phyloP scores from a whole-genome alignment of 2,113 vertebrate genomes.

The Solea solea region DNA sequence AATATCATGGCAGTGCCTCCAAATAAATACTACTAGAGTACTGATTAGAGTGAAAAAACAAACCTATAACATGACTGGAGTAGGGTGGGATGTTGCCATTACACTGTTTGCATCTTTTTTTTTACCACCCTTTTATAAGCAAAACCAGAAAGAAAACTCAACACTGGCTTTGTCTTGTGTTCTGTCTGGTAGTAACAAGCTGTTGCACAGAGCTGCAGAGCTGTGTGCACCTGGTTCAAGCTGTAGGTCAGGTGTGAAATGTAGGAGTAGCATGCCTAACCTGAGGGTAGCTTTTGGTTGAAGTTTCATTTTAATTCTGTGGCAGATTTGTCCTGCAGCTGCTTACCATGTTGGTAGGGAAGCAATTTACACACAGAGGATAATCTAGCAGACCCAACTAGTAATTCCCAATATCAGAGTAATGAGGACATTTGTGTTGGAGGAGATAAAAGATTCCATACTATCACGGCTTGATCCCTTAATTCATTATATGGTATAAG shows the following conservation, averaged over 20 bases:
- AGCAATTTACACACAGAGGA: background rate
- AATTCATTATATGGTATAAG: constrained; percentile 46
- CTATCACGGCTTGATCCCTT: constrained; percentile 42
- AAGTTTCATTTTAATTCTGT: background rate
- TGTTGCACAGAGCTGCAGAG: background rate
- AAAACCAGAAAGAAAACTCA: too few relatives aligned
- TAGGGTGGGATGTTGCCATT: constrained; percentile 27
- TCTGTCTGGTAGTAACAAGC: background rate
- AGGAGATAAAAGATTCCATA: too few relatives aligned
- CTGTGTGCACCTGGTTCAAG: constrained; percentile 23
- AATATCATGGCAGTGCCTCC: too few relatives aligned
- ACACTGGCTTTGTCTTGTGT: background rate
- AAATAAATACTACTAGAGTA: too few relatives aligned
- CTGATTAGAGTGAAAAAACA: too few relatives aligned
- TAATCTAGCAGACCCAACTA: background rate
- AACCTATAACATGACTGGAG: background rate
- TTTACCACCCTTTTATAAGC: background rate
- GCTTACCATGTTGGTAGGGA: background rate
- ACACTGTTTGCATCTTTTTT: constrained; percentile 45
- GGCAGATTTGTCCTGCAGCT: background rate
- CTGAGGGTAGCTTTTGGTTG: background rate
- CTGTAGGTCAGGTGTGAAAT: constrained; percentile 55
- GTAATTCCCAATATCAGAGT: background rate
- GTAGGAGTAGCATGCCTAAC: constrained; percentile 23
- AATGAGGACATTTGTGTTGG: too few relatives aligned